A percentile compares a stretch with the other conserved stretches of the same genome.
phyloP scores from a whole-genome alignment of 1,140 invertebrate genomes.

The Matsumurasca onukii region DNA sequence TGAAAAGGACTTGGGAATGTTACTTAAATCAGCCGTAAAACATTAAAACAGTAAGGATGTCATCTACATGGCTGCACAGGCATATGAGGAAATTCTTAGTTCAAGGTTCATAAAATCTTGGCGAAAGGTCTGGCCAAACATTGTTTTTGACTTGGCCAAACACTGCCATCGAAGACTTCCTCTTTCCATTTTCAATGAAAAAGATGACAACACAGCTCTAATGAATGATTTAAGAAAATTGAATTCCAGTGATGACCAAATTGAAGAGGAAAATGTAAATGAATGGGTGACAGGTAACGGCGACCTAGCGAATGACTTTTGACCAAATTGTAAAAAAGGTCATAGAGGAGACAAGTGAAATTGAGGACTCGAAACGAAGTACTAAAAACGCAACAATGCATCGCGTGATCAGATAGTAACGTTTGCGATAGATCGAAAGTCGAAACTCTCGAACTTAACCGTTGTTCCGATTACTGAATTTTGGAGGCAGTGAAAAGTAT shows the following conservation, averaged over 20 bases:
- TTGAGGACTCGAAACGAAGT: no score
- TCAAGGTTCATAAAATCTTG: constrained; percentile 12
- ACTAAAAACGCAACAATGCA: no score
- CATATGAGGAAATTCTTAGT: constrained; percentile 12
- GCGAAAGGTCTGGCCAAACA: constrained; percentile 16
- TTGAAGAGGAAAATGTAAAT: constrained; percentile 3
- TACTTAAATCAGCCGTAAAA: background rate
- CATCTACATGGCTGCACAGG: constrained; percentile 1
- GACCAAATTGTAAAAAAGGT: constrained; percentile 22
- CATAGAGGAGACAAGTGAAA: constrained; percentile 17
- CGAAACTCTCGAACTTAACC: no score
- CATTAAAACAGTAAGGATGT: background rate
- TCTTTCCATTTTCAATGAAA: constrained; percentile 36
- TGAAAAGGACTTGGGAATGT: background rate
- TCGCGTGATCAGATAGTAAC: no score
- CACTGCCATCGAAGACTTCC: constrained; percentile 36
- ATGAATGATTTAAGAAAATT: constrained; percentile 3
- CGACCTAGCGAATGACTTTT: constrained; percentile 44
- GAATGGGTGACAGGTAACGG: constrained; percentile 1
- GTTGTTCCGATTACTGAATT: no score
- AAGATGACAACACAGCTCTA: background rate
- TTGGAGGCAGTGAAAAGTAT: no score
- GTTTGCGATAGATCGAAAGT: no score
- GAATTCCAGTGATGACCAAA: no score
- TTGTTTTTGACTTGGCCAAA: constrained; percentile 20